These are phyloP conservation scores for Sinhomidia bicolor DNA, from an alignment of 2,888 invertebrate genomes.

Conservation along the genomic window DNA sequence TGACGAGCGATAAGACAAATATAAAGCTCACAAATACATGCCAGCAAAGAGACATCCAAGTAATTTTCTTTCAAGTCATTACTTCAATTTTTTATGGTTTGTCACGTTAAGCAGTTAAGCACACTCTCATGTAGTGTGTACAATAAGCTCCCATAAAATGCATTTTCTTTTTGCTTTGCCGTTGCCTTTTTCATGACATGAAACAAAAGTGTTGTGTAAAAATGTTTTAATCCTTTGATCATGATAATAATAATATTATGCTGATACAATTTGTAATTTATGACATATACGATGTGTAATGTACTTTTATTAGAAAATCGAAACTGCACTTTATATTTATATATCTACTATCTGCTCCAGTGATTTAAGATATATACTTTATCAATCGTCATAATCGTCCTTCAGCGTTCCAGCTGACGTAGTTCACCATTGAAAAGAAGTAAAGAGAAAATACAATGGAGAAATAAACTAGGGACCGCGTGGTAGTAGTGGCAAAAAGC, in stretches of 20 bases:
- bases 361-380: background rate
- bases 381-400: background rate
- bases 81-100: too few species aligned
- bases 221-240: background rate
- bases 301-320: constrained; percentile 16
- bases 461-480: background rate
- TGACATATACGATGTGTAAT: background rate
- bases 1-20: too few species aligned
- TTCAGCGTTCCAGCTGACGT: constrained; percentile 13
- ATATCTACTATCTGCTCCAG: background rate
- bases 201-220: background rate
- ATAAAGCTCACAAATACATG: too few species aligned
- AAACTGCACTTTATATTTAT: too few species aligned
- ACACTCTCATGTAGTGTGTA: too few species aligned
- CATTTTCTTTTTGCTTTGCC: too few species aligned
- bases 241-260: background rate
- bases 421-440: background rate
- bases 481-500: background rate
- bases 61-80: too few species aligned
- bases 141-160: too few species aligned
- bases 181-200: too few species aligned
- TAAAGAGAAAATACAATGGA: background rate
- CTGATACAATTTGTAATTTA: background rate
- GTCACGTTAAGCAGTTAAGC: too few species aligned
- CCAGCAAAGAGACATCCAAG: too few species aligned